phyloP scores from a whole-genome alignment of 2,113 vertebrate species.

The Pao palembangensis region DNA sequence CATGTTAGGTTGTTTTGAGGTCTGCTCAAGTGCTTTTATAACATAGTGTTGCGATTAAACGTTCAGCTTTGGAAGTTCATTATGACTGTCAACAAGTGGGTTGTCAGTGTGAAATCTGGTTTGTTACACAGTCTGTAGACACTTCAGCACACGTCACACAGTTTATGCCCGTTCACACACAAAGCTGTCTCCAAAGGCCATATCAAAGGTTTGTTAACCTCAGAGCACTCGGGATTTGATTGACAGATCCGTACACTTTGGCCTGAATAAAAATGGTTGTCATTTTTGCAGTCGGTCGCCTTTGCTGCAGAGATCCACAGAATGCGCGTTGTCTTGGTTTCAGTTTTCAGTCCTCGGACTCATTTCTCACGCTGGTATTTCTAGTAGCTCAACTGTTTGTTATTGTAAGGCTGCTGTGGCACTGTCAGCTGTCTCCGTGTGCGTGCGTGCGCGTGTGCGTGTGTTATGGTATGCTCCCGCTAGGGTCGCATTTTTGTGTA shows the following conservation, averaged over 20 bases:
- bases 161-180: no score
- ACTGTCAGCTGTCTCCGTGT: constrained; percentile 66
- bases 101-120: no score
- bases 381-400: constrained; percentile 70
- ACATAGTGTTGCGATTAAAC: no score
- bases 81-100: no score
- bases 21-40: no score
- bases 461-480: constrained; percentile 15
- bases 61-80: no score
- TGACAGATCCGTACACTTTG: background rate
- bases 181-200: no score
- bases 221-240: constrained; percentile 14
- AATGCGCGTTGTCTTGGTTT: constrained; percentile 51
- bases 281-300: constrained; percentile 23
- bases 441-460: constrained; percentile 25
- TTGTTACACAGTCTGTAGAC: no score
- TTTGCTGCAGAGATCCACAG: constrained; percentile 43
- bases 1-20: no score
- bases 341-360: constrained; percentile 45
- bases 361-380: constrained; percentile 61
- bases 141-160: no score
- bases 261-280: constrained; percentile 53
- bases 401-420: constrained; percentile 58
- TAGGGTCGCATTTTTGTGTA: constrained; percentile 31
- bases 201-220: background rate